Evolutionary conservation across 2,888 invertebrate genomes (phyloP), one percentile per base, ranked within the genome.

Genomic region (Harpalus rufipes): DNA sequence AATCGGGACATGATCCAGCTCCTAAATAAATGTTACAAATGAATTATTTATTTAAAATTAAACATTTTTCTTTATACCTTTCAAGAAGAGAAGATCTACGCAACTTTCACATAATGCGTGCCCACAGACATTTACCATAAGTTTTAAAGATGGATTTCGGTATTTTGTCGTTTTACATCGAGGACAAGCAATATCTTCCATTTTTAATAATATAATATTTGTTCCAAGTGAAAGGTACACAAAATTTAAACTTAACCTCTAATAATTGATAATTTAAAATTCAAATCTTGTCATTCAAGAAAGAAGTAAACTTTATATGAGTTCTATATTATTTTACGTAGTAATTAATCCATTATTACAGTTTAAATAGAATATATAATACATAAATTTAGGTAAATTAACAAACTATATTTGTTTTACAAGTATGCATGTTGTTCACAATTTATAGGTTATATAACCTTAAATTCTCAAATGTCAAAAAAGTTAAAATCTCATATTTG

Each of bases 41-140:
- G 0, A 12, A 51, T 51, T 51, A 51, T 21, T 81, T 25, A 65
- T 41, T 8, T 39, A 7, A 25, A 79, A 39, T 59, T 10, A 79
- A 59, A 58, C 61, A 80, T 68, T n/a, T 7, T 61, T n/a, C 21
- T 39, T 39, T 56, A 21, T 92, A 96, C 96, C 99, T 94, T 99
- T 98, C 16, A 98, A 93, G 92, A 99, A 99, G 41, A 99, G 92
- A 86, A 98, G 93, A 90, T 99, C 98, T 51, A 99, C 98, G 92
- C 99, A 99, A 90, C 96, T 98, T 92, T 99, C 98, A 92, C 99
- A 99, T 88, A 99, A 92, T 58, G 98, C 96, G 92, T 99, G 99
- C 41, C 99, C 99, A 91, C 99, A 99, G 84, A 97, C 95, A 91
- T 99, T 99, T 86, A 99, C 99, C 97, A 99, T 96, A 92, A 99